These are phyloP conservation scores for Zelostemma sp. DNA, from an alignment of 1,140 invertebrate species.

Conservation along the genomic window DNA sequence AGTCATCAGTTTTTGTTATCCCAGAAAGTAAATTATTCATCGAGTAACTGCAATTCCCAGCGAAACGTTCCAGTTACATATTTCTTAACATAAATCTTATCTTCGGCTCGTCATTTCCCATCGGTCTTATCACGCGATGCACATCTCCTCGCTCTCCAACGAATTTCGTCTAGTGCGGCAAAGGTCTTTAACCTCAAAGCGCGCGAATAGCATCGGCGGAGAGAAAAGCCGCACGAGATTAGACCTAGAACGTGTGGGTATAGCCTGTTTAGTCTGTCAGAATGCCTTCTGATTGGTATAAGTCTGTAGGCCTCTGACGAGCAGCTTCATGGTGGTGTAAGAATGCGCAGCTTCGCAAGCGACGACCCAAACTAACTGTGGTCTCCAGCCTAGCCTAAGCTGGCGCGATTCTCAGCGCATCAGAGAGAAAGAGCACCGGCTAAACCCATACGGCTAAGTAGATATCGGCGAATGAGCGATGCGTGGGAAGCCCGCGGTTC, in stretches of 20 bases:
- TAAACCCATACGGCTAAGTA: slow-evolving; percentile 54
- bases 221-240: slow-evolving; percentile 24
- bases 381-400: slow-evolving; percentile 27
- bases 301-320: slow-evolving; percentile 21
- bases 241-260: slow-evolving; percentile 38
- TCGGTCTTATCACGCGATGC: slow-evolving; percentile 17
- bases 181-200: slow-evolving; percentile 33
- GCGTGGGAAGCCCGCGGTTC: slow-evolving; percentile 58
- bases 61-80: neutral
- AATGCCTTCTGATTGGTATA: slow-evolving; percentile 32
- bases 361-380: slow-evolving; percentile 12
- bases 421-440: slow-evolving; percentile 36
- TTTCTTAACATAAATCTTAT: neutral
- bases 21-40: no score
- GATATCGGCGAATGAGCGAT: slow-evolving; percentile 60
- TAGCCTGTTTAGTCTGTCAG: slow-evolving; percentile 39
- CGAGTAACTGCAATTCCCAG: no score
- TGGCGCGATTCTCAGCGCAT: slow-evolving; percentile 27
- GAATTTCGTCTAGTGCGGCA: slow-evolving; percentile 33
- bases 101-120: slow-evolving; percentile 19
- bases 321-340: neutral
- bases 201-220: slow-evolving; percentile 16
- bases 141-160: slow-evolving; percentile 29
- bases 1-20: no score
- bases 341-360: neutral